Evolutionary conservation across 2,888 invertebrate species (phyloP), one percentile per base, ranked within the genome.

Genomic region (Augochlorella aurata): DNA sequence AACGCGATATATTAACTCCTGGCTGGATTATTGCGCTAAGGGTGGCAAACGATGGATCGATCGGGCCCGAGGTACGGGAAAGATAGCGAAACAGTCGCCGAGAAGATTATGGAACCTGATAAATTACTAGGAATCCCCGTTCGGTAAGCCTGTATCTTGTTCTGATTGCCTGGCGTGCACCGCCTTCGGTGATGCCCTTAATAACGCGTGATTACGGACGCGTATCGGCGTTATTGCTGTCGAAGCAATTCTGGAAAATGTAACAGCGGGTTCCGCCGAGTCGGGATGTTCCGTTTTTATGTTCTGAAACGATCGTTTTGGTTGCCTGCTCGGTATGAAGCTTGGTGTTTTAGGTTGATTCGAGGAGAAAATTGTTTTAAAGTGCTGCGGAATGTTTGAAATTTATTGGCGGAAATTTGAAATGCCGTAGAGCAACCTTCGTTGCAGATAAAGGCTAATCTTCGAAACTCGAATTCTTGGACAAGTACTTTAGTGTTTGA

Each of bases 1-100:
- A 72, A 76, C 83, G 82, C 84, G 81, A 89, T 87, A 84, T 88
- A 88, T 89, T 89, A 89, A 89, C 85, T 83, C 85, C 77, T 49
- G 79, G 70, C 78, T 50, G 82, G 83, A 87, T 89, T 89, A 89
- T 88, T 85, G 85, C 88, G 82, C 74, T 74, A 75, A 66, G 82
- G 87, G 81, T 84, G 87, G 83, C 77, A 77, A 84, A 81, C 71
- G 71, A 71, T 71, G 83, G 87, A 88, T 88, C 88, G 85, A 88
- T 88, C 84, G 79, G 77, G 61, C 67, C 77, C 77, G 71, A 76
- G 84, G 72, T 84, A 79, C 79, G 73, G 78, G 73, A 77, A 81
- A 81, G 82, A 81, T 69, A 77, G 71, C 68, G 74, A 76, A 74
- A 84, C 81, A 78, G 81, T 76, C 67, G 65, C 74, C 58, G 65